Evolutionary conservation across 2,888 invertebrate genomes (phyloP).

Genomic region (Rhagophthalmus giganteus): DNA sequence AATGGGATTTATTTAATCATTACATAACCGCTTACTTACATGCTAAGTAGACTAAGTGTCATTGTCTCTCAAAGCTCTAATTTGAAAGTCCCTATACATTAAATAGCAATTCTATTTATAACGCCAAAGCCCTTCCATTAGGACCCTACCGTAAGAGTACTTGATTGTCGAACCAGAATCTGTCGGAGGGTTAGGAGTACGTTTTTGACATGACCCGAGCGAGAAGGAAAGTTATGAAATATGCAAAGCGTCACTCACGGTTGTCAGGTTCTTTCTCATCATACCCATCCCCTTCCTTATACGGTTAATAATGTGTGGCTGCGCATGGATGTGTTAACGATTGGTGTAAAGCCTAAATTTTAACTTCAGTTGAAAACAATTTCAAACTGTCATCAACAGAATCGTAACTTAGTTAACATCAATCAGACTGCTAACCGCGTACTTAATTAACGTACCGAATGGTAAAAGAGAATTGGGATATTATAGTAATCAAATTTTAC

Average conservation of each 20-base stretch:
- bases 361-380: slow-evolving; percentile 5
- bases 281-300: slow-evolving; percentile 32
- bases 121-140: slow-evolving; percentile 20
- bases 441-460: not conserved
- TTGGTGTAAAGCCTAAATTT: slow-evolving; percentile 22
- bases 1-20: slow-evolving; percentile 27
- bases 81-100: slow-evolving; percentile 26
- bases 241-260: slow-evolving; percentile 44
- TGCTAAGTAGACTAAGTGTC: slow-evolving; percentile 25
- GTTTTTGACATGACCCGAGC: slow-evolving; percentile 35
- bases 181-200: slow-evolving; percentile 30
- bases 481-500: too few species aligned
- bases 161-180: slow-evolving; percentile 24
- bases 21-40: slow-evolving; percentile 25
- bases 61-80: slow-evolving; percentile 26
- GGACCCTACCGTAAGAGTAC: slow-evolving; percentile 16
- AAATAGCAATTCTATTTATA: slow-evolving; percentile 27
- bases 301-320: slow-evolving; percentile 24
- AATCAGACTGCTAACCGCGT: slow-evolving; percentile 1
- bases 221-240: slow-evolving; percentile 46
- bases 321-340: slow-evolving; percentile 24
- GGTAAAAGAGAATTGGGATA: not conserved
- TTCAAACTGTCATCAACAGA: slow-evolving; percentile 2
- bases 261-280: slow-evolving; percentile 41
- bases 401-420: slow-evolving; percentile 3